phyloP scores from a whole-genome alignment of 1,140 invertebrate genomes.

The Micrasema minimum region DNA sequence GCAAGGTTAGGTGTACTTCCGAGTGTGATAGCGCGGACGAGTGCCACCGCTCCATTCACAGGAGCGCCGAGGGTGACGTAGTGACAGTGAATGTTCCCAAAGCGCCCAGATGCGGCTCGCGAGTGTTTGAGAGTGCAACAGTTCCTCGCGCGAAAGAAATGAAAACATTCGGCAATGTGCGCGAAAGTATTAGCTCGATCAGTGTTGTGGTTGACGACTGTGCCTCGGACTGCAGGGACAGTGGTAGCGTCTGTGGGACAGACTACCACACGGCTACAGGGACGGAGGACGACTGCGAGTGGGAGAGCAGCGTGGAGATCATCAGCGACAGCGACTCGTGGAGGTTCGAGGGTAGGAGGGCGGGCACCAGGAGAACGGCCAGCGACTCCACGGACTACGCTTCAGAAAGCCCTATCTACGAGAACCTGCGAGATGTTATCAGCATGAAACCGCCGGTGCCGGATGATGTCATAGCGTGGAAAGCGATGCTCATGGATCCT shows the following conservation, averaged over 20 bases:
- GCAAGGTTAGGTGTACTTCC: conserved; percentile 47
- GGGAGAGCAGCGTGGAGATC: conserved; percentile 38
- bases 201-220: neutral
- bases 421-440: conserved; percentile 56
- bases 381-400: conserved; percentile 56
- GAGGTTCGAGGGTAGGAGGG: conserved; percentile 5
- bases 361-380: conserved; percentile 56
- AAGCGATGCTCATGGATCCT: conserved; percentile 62
- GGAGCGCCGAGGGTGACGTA: neutral
- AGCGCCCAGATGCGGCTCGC: neutral
- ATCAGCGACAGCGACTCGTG: conserved; percentile 48
- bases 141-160: conserved; percentile 28
- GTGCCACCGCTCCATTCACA: conserved; percentile 39
- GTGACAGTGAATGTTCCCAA: neutral
- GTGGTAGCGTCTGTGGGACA: conserved; percentile 36
- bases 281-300: conserved; percentile 48
- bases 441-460: conserved; percentile 61
- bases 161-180: conserved; percentile 12
- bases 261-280: conserved; percentile 51
- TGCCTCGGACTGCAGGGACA: conserved; percentile 52
- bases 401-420: conserved; percentile 63
- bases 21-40: conserved; percentile 50
- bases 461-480: conserved; percentile 64
- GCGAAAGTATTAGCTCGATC: neutral
- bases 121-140: conserved; percentile 25